Evolutionary conservation across 2,797 vertebrate species (phyloP), one percentile per base, ranked within the genome.

Genomic region (Cygnus olor): DNA sequence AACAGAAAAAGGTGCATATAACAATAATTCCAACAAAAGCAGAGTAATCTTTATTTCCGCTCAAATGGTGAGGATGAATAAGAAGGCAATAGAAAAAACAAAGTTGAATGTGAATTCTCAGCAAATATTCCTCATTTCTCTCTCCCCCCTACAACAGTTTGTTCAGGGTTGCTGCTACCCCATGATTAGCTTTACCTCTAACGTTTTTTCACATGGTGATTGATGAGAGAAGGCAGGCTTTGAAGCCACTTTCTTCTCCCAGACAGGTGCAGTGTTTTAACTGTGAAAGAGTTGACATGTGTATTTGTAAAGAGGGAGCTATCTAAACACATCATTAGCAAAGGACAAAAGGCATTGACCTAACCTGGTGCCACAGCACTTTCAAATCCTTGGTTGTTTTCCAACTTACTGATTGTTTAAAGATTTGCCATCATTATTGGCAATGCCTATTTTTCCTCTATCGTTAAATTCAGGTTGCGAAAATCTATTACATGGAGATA

Each of bases 211-310:
- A 94, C 93, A 81, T 94, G 42, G 68, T 97, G 95, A 94, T 95
- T 96, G 92, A 94, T 95, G 94, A 97, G 94, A 93, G 90, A 96
- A 97, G 95, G 96, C 98, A 97, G 98, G 96, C 97, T 98, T 98
- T 98, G 97, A 99, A 98, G 97, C 91, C 89, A 76, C 57, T 92
- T 82, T 95, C 91, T 96, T 92, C 88, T 97, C 83, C 60, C 84
- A 92, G 95, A 97, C 98, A 98, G 97, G 97, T 99, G 98, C 97
- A 98, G 97, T 98, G 96, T 96, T 98, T 98, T 98, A 98, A 96
- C 96, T 94, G 74, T 98, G 97, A 98, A 97, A 97, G 97, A 98
- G 95, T 95, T 89, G 97, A 97, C 97, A 97, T 97, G 95, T 97
- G 98, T 98, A 98, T 98, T 97, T 97, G 86, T 85, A 91, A 92